Evolutionary conservation across 1,140 invertebrate genomes (phyloP), one percentile per base, ranked within the genome.

Genomic region (Patella vulgata): DNA sequence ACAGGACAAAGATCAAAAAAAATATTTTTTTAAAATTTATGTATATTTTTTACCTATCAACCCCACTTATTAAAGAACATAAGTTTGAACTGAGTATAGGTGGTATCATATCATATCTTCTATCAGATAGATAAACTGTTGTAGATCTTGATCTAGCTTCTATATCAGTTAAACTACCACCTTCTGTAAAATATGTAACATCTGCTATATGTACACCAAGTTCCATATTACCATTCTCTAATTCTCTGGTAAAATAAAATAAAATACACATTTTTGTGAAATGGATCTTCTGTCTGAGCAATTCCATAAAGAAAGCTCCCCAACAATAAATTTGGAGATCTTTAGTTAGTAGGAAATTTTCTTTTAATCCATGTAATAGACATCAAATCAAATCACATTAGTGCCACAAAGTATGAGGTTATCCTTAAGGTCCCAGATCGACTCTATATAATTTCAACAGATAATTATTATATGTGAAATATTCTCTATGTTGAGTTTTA

Each of bases 51-150:
- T 68, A 84, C 81, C 81, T 75, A 62, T 85, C 83, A 12, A 79
- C 80, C 31, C 74, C 78, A 51, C 83, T 80, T 17, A 85, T 58
- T n/a, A 86, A 71, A 17, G 85, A 86, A 50, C 84, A 86, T 19
- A 85, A 69, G 61, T 86, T 78, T 28, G 79, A 75, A 73, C 81
- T 85, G 0, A 86, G 73, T 19, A 85, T 61, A 5, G 55, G 64
- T 14, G 84, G 85, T 52, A 86, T 67, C 85, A 86, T 85, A 69
- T 85, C 85, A 61, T 82, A 84, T 40, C 84, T 66, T 23, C 81
- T 66, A 57, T 83, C 78, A 48, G 77, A 74, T 14, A 83, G 67
- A 52, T 83, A 84, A 0, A 83, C 80, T 0, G 79, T 78, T 9
- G 75, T 83, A 9, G 80, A 80, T 31, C 82, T 64, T 31, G 60